Base-by-base conservation (phyloP, 1,140 invertebrate genomes). In the Drosophila pseudoananassae region DNA sequence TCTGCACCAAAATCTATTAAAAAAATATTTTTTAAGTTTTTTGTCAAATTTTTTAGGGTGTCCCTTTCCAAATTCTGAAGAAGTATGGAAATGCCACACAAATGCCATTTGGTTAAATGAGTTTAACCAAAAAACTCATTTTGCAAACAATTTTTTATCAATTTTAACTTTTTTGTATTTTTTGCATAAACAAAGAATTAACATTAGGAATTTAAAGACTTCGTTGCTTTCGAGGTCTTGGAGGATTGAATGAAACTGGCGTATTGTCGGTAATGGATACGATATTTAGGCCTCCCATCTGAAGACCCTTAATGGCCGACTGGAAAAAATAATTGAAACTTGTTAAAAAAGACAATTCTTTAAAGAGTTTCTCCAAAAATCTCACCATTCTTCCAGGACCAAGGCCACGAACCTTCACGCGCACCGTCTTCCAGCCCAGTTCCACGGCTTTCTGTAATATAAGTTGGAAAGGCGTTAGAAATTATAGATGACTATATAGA, bases 201-300 rank as follows among this genome's bases (percentile, higher is more conserved):
- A 36, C 17, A 7, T 74, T 17, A 31, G 46, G 3, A 17, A 12
- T 12, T 93, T 95, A 97, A 66, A 97, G 90, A 92, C 94, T 95
- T 89, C 94, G 95, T 33, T 93, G 93, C 93, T 97, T 97, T 78
- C 95, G 93, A 56, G 96, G 94, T 64, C 96, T 92, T 27, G 94
- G 95, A 38, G 96, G 96, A 90, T 94, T 94, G 93, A 94, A 96
- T 1, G 96, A 95, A 4, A 98, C 95, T 71, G 92, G 94, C 1
- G 98, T 99, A 65, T 93, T 94, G 92, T 99, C 98, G 5, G 98
- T 98, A 15, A 99, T 94, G 10, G 97, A 98, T 15, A 98, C 93
- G 61, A 99, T 95, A 64, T 98, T 94, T 14, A 99, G 76, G 6
- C 98, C 98, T 54, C 95, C 95, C 95, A 98, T 96, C 92, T 97